Conservation (phyloP, 2,113 vertebrate genomes). For the Grantiella picta region DNA sequence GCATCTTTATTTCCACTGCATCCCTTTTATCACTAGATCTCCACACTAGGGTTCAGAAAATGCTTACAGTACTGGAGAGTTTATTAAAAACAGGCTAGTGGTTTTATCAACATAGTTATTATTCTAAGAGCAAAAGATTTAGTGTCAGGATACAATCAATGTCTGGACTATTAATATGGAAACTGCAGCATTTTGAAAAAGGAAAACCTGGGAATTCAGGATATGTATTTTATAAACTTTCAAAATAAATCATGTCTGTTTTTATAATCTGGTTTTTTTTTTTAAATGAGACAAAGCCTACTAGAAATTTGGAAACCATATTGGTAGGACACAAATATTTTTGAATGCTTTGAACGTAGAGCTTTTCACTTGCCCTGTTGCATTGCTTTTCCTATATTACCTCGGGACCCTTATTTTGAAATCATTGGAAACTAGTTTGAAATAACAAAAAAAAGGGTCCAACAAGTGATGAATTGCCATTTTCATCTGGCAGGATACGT, state of each 20-base stretch:
- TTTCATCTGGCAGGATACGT: not conserved
- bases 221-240: not conserved
- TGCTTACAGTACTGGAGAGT: not conserved
- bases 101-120: conserved; percentile 35
- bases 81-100: conserved; percentile 33
- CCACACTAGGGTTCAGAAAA: conserved; percentile 26
- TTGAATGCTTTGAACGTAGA: not conserved
- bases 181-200: not conserved
- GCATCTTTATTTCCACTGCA: not conserved
- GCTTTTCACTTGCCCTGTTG: not conserved
- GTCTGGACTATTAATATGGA: not conserved
- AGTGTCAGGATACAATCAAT: conserved; percentile 11
- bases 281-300: not conserved
- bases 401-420: not conserved
- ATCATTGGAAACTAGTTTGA: not conserved
- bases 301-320: not conserved
- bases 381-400: not conserved
- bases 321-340: not conserved
- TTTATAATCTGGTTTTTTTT: not conserved
- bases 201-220: not conserved
- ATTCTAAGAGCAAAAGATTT: conserved; percentile 40
- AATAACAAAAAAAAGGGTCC: not conserved
- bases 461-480: conserved; percentile 25
- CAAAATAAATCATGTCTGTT: not conserved
- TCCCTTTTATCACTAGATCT: not conserved